Conservation (phyloP, 1,140 invertebrate genomes). For the Geopemphigus sp. region DNA sequence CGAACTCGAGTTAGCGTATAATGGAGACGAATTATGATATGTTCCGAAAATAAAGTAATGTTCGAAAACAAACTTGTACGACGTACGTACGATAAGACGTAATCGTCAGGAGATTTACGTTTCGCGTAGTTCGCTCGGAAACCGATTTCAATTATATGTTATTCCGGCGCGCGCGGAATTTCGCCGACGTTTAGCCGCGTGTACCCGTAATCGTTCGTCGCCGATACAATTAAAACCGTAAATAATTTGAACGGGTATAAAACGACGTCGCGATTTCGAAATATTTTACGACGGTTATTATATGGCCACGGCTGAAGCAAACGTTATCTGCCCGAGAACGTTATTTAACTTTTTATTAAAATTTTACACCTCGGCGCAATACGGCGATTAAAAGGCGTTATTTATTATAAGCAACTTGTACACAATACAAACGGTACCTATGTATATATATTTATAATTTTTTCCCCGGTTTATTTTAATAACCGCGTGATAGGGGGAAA, state of each 20-base stretch:
- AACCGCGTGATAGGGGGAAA: neutral
- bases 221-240: no score
- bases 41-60: neutral
- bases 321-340: neutral
- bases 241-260: neutral
- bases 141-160: neutral
- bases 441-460: neutral
- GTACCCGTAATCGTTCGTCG: neutral
- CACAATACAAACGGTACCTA: neutral
- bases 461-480: no score
- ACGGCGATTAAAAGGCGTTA: neutral
- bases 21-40: neutral
- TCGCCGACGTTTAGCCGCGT: no score
- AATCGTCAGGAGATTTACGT: neutral
- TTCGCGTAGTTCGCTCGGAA: neutral
- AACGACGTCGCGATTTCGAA: neutral
- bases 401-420: neutral
- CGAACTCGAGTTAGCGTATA: neutral
- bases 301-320: neutral
- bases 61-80: neutral
- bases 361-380: constrained; percentile 6
- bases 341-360: constrained; percentile 25
- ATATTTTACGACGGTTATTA: constrained; percentile 25
- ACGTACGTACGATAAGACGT: neutral
- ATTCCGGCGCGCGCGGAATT: no score